phyloP scores from a whole-genome alignment of 2,113 vertebrate species.

The Ctenomys sociabilis region DNA sequence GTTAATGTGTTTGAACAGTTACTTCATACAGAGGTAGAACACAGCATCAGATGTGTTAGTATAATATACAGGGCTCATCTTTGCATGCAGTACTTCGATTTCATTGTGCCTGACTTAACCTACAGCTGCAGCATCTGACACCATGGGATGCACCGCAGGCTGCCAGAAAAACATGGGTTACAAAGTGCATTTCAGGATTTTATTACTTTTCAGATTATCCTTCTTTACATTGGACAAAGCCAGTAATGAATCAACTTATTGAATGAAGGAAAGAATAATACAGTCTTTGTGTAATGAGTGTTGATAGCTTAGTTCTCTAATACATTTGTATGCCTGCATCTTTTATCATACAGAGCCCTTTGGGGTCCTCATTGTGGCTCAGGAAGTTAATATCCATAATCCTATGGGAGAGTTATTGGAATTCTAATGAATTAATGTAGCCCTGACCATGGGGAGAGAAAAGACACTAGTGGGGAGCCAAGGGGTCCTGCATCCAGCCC shows the following conservation, averaged over 20 bases:
- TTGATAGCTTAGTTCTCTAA: neutral
- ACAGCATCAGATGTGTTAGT: neutral
- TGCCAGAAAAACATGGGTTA: neutral
- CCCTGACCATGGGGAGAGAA: too few species aligned
- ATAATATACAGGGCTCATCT: neutral
- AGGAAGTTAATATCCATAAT: too few species aligned
- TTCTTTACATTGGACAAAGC: neutral
- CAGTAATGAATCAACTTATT: neutral
- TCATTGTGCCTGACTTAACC: neutral
- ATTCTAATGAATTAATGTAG: too few species aligned
- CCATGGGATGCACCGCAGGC: too few species aligned
- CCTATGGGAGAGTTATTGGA: too few species aligned
- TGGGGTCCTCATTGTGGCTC: too few species aligned
- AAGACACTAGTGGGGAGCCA: too few species aligned
- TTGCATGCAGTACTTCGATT: neutral
- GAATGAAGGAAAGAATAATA: neutral
- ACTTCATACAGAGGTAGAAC: neutral
- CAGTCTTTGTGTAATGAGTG: neutral
- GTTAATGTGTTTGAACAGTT: neutral
- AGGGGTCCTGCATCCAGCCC: too few species aligned
- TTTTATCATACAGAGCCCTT: neutral
- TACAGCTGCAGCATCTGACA: too few species aligned
- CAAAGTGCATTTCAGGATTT: neutral
- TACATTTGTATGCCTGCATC: neutral
- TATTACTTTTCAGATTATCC: neutral